Evolutionary conservation across 2,113 vertebrate species (phyloP), one percentile per base, ranked within the genome.

Genomic region (Microtus richardsoni): DNA sequence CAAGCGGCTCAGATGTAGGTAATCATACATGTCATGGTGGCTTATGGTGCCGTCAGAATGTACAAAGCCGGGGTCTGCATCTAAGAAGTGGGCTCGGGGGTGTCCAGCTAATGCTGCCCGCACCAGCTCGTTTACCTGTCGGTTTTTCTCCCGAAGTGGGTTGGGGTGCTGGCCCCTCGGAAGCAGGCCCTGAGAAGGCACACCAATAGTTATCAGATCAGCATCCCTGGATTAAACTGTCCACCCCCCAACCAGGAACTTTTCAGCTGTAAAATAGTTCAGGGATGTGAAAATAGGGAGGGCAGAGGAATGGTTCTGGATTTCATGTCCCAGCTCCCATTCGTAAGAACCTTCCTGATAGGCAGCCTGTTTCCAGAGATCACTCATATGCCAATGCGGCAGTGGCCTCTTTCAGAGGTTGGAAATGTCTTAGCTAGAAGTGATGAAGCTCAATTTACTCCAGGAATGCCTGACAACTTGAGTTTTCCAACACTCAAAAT

Each of bases 1-100:
- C 84, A 98, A 98, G 3, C 99, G 98, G 75, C 98, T 99, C 96
- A 99, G 98, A 90, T 99, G 99, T 94, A 99, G 99, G 97, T 99
- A 99, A 95, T 99, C 99, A 0, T 99, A 99, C 98, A 99, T 99
- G 97, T 99, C 99, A 77, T 99, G 99, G 97, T 99, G 99, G 85
- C 99, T 99, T 96, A 99, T 99, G 97, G 98, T 99, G 36, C 99
- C 99, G 6, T 99, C 98, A 0, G 99, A 99, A 86, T 99, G 99
- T 96, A 99, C 98, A 5, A 99, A 99, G 58, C 99, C 99, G 1
- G 99, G 99, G 92, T 99, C 99, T 16, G 99, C 98, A 7, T 99
- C 98, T 41, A 99, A 96, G 97, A 99, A 99, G 71, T 98, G 98
- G 78, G 98, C 98, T 0, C 98, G 98, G 24, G 99, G 98, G 24